These are phyloP conservation scores for Tholera decimalis DNA, from an alignment of 2,888 invertebrate species.

Conservation along the genomic window DNA sequence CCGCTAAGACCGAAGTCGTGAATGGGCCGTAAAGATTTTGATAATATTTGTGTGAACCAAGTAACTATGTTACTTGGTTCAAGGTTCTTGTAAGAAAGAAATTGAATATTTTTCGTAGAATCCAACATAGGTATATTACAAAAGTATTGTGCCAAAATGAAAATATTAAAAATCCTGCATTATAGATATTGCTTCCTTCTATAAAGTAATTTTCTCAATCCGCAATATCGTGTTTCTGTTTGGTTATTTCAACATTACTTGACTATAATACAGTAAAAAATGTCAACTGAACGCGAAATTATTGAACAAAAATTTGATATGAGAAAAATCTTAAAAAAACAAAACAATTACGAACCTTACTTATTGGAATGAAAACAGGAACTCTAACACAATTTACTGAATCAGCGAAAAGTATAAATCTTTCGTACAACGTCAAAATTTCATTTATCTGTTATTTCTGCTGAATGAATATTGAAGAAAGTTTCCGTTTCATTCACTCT, in stretches of 20 bases:
- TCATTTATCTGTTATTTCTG: conserved; percentile 30
- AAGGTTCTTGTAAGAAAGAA: no score
- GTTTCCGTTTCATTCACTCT: conserved; percentile 29
- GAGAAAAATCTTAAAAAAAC: background rate
- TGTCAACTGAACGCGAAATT: background rate
- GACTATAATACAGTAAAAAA: background rate
- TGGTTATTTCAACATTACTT: background rate
- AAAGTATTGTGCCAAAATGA: conserved; percentile 15
- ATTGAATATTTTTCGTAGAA: no score
- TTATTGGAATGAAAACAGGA: conserved; percentile 39
- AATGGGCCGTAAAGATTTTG: no score
- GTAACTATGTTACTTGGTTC: no score
- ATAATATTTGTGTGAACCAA: no score
- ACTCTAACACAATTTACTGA: conserved; percentile 23
- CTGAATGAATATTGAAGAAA: conserved; percentile 23
- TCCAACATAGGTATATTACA: no score
- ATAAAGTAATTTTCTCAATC: conserved; percentile 2
- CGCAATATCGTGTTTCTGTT: background rate
- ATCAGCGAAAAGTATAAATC: conserved; percentile 6
- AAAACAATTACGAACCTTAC: conserved; percentile 17
- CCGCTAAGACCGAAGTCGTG: no score
- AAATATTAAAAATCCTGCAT: conserved; percentile 4
- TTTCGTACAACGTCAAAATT: conserved; percentile 12
- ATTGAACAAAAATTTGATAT: background rate
- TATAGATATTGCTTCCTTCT: conserved; percentile 3